Percentiles rank a stretch among this genome's conserved stretches.
Conservation (phyloP, 2,797 vertebrate species). For the Pyrrhura leucotis region DNA sequence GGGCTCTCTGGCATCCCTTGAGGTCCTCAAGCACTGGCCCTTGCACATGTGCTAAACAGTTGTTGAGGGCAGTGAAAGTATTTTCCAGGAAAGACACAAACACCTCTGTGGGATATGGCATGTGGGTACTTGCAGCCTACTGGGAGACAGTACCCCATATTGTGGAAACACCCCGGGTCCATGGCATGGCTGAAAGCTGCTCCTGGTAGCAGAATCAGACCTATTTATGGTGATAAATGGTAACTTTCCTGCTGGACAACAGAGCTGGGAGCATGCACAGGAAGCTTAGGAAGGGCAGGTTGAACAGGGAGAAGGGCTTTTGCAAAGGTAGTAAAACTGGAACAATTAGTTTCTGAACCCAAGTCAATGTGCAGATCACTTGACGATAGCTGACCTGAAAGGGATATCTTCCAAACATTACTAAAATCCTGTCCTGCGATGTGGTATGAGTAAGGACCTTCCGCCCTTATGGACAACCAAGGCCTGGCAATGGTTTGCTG, state of each 20-base stretch:
- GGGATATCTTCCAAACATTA: not conserved
- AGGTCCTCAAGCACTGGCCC: not conserved
- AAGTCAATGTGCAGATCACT: accelerated
- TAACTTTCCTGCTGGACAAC: not conserved
- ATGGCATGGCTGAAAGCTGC: not conserved
- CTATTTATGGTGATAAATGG: accelerated
- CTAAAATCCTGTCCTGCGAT: not conserved
- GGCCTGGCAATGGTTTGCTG: not conserved
- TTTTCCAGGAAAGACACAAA: not conserved
- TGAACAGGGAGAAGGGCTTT: not conserved
- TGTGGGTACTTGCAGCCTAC: not conserved
- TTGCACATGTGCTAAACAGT: not conserved
- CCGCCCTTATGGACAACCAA: not conserved
- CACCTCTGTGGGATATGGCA: accelerated
- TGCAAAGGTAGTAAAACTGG: not conserved
- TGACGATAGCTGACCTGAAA: not conserved
- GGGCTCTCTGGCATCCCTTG: accelerated
- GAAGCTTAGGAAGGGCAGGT: not conserved
- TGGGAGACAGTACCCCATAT: accelerated
- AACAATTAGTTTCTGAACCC: not conserved
- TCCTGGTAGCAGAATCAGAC: not conserved
- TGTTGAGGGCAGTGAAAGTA: not conserved
- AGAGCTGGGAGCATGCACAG: accelerated
- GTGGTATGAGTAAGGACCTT: not conserved
- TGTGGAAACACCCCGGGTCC: accelerated